Evolutionary conservation across 2,888 invertebrate genomes (phyloP), one percentile per base, ranked within the genome.

Genomic region (Conchocele bisecta): DNA sequence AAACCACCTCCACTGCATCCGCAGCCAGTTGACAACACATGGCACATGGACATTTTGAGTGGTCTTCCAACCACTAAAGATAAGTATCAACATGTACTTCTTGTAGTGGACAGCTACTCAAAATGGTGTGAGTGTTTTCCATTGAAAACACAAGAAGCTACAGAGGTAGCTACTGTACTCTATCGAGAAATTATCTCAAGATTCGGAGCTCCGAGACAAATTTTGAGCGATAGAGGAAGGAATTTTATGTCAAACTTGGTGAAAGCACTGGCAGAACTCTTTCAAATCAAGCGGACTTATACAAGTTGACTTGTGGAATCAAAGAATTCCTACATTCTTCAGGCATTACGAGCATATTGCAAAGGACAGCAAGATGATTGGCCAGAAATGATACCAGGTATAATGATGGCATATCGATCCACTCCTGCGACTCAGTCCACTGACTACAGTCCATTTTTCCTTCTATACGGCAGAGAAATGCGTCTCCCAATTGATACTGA

Each of bases 21-120:
- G n/a, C n/a, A n/a, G n/a, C n/a, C n/a, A n/a, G n/a, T n/a, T n/a
- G n/a, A n/a, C n/a, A n/a, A n/a, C n/a, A n/a, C n/a, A n/a, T 44
- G 46, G 44, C 75, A 80, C 24, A 72, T 75, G 42, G 78, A 75
- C 56, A 69, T 75, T 26, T 13, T 75, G 13, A 53, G 71, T 17
- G 61, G 66, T 9, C 17, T 65, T 6, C 54, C 58, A 7, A 75
- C 37, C 15, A 61, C 65, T 1, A 54, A 61, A 53, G 61, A 80
- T n/a, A 53, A 53, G 11, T 73, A 73, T 35, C 65, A 61, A 20
- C 44, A 79, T 37, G 46, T 74, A 2, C 58, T 79, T 0, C 48
- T 81, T 3, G 61, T 79, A 13, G 79, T 79, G 13, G 77, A 70
- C 37, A 64, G 56, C 24, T 77, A 41, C 41, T 67, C 73, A n/a